These are phyloP conservation scores for Pristionchus arcanus DNA, from an alignment of 2,888 invertebrate genomes.

Conservation along the genomic window DNA sequence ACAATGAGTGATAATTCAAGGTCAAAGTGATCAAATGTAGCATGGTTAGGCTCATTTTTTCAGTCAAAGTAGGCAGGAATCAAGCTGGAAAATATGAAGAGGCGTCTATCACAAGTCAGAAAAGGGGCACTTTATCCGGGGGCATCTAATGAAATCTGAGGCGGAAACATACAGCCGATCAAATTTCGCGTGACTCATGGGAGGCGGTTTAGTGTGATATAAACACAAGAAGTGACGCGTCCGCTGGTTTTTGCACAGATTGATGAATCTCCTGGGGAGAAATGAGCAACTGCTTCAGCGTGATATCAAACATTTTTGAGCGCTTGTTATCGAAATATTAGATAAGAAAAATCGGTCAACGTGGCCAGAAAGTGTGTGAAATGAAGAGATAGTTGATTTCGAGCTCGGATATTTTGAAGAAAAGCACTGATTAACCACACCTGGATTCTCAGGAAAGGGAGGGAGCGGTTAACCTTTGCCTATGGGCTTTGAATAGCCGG, in stretches of 20 bases:
- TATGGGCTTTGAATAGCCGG: too few species aligned
- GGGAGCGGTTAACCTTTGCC: neutral
- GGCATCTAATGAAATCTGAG: neutral
- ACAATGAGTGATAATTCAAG: too few species aligned
- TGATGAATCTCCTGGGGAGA: neutral
- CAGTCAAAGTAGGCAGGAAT: too few species aligned
- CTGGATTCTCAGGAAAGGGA: neutral
- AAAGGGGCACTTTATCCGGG: neutral
- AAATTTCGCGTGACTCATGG: neutral
- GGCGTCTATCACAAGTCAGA: too few species aligned
- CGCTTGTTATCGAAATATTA: neutral
- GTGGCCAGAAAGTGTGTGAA: too few species aligned
- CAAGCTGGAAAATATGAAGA: too few species aligned
- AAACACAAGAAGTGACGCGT: neutral
- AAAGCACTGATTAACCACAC: neutral
- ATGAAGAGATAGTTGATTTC: neutral
- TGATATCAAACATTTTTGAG: neutral
- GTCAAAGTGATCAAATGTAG: too few species aligned
- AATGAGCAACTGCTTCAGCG: neutral
- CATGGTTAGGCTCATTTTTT: too few species aligned
- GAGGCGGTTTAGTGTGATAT: too few species aligned
- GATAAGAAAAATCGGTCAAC: too few species aligned
- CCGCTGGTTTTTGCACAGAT: neutral
- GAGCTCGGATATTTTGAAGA: neutral
- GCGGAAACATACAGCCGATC: neutral